Evolutionary conservation across 2,113 vertebrate genomes (phyloP).

Genomic region (Apistogramma diplotaenia): DNA sequence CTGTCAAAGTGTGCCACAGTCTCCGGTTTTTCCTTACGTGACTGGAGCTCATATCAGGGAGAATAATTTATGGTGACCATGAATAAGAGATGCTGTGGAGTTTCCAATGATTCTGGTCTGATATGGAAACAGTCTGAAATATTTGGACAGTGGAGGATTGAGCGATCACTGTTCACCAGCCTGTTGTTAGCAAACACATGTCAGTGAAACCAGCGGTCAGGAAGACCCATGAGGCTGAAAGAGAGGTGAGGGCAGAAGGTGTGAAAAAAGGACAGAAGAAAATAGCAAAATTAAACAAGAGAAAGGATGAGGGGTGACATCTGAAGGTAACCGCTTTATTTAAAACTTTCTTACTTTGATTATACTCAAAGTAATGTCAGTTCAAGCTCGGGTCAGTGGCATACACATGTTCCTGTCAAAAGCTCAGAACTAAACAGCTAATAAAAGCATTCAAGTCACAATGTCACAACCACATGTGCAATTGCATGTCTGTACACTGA

Average conservation of each 20-base stretch:
- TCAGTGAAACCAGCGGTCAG: slow-evolving; percentile 64
- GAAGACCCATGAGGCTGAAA: slow-evolving; percentile 34
- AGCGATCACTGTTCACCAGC: slow-evolving; percentile 72
- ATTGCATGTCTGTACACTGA: neutral
- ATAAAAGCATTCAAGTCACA: neutral
- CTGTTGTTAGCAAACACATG: slow-evolving; percentile 73
- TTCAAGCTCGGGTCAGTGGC: neutral
- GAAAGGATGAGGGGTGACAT: neutral
- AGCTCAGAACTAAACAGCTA: neutral
- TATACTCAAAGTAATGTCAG: neutral
- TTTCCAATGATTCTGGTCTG: slow-evolving; percentile 74
- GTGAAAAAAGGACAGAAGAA: neutral
- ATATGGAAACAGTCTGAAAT: slow-evolving; percentile 78
- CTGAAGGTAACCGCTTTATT: neutral
- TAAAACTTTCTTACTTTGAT: neutral
- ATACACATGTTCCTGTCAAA: neutral
- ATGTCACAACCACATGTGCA: neutral
- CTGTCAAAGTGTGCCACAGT: slow-evolving; percentile 47
- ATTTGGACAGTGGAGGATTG: slow-evolving; percentile 75
- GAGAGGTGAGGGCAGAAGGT: neutral
- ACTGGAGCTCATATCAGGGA: slow-evolving; percentile 79
- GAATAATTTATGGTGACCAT: slow-evolving; percentile 79
- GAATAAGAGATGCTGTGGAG: slow-evolving; percentile 77
- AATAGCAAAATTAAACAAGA: neutral
- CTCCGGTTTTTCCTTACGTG: slow-evolving; percentile 77